Percentiles rank a stretch among this genome's conserved stretches.
Evolutionary conservation across 2,797 vertebrate genomes (phyloP).

Genomic region (Thripadectes ignobilis): DNA sequence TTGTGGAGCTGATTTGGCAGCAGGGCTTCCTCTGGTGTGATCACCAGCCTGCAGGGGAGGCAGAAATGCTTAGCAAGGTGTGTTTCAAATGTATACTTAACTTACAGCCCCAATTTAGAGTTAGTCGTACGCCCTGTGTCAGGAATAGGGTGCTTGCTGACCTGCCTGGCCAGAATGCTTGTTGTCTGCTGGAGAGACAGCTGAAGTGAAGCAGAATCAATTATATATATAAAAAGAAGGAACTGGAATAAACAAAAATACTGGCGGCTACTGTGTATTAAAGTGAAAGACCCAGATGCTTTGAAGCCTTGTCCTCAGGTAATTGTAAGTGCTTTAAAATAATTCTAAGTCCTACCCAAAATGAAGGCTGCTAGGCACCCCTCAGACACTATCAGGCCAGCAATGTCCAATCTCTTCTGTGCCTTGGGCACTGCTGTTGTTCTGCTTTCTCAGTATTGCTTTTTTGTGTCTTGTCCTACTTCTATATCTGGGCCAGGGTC

Average conservation of each 20-base stretch:
- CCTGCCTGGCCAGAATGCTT: background rate
- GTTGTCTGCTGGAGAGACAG: background rate
- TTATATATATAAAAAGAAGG: slow-evolving; percentile 24
- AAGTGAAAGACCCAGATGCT: background rate
- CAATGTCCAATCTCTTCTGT: background rate
- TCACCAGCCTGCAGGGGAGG: background rate
- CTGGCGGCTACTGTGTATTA: background rate
- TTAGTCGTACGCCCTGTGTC: background rate
- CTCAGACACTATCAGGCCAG: background rate
- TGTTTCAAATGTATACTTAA: background rate
- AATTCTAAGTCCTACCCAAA: background rate
- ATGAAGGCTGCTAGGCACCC: background rate
- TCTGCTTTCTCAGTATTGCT: background rate
- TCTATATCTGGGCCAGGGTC: background rate
- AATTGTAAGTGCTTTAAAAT: background rate
- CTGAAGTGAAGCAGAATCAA: slow-evolving; percentile 46
- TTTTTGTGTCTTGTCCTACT: background rate
- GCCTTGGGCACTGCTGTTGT: background rate
- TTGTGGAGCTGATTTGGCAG: background rate
- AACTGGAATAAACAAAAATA: slow-evolving; percentile 17
- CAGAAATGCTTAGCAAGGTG: background rate
- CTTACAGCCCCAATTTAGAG: background rate
- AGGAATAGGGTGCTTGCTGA: background rate
- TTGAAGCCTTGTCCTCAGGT: slow-evolving; percentile 5
- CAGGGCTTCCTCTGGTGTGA: background rate